Evolutionary conservation across 2,113 vertebrate genomes (phyloP).

Genomic region (Machaerirhynchus nigripectus): DNA sequence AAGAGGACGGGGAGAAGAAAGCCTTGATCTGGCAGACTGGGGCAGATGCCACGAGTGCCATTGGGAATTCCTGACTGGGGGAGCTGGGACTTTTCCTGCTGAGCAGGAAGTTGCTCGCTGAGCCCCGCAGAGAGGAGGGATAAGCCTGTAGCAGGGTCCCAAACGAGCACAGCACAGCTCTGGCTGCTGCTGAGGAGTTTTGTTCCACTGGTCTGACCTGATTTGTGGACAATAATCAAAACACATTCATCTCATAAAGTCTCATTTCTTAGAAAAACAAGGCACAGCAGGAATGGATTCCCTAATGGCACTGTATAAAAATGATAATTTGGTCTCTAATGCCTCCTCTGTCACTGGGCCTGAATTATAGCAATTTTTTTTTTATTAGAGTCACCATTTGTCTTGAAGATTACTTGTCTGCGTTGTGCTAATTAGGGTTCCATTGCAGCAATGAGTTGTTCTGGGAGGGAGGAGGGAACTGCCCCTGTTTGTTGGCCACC

Average conservation of each 20-base stretch:
- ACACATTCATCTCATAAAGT: neutral
- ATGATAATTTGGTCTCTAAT: neutral
- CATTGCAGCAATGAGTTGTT: neutral
- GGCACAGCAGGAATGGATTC: neutral
- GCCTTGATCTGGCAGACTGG: neutral
- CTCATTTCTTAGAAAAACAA: neutral
- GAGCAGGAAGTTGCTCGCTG: fast-evolving
- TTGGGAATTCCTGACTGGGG: neutral
- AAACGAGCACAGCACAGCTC: neutral
- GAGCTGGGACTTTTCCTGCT: neutral
- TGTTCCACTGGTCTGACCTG: neutral
- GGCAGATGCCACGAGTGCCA: neutral
- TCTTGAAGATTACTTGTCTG: neutral
- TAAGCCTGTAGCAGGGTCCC: neutral
- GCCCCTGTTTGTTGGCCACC: neutral
- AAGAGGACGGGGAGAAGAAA: neutral
- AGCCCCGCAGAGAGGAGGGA: neutral
- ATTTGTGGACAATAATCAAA: neutral
- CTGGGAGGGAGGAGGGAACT: neutral
- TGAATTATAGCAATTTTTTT: neutral
- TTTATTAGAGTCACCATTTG: neutral
- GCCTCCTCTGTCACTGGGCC: neutral
- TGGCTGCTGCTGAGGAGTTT: neutral
- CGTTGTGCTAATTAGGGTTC: neutral
- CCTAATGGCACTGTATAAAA: neutral